phyloP scores from a whole-genome alignment of 2,888 invertebrate genomes.

The Cryptus viduatorius region DNA sequence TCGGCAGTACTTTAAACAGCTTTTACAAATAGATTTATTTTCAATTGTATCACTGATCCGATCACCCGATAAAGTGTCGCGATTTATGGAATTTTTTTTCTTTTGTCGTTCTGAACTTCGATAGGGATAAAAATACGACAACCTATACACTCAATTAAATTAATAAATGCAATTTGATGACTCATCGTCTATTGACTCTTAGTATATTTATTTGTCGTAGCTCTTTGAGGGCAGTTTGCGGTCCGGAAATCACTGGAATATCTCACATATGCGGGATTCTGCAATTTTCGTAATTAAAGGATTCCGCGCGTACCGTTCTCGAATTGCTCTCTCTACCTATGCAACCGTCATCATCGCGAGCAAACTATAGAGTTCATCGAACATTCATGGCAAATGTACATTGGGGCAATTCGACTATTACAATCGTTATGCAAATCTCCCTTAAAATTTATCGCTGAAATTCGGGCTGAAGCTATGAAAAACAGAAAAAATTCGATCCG shows the following conservation, averaged over 20 bases:
- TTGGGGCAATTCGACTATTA: not conserved
- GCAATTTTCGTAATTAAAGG: slow-evolving; percentile 70
- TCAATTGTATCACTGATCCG: not conserved
- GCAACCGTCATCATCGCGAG: not conserved
- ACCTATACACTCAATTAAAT: slow-evolving; percentile 13
- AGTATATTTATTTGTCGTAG: slow-evolving; percentile 17
- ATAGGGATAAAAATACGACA: slow-evolving; percentile 19
- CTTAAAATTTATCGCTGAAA: no score
- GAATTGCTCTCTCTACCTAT: slow-evolving; percentile 16
- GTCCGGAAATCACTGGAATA: slow-evolving; percentile 32
- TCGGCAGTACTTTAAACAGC: no score
- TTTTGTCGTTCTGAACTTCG: not conserved
- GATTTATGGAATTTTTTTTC: not conserved
- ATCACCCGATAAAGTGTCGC: not conserved
- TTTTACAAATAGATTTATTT: no score
- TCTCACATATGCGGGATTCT: slow-evolving; percentile 33
- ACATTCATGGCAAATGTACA: slow-evolving; percentile 27
- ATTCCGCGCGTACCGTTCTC: slow-evolving; percentile 66
- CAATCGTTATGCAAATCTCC: not conserved
- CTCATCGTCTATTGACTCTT: not conserved
- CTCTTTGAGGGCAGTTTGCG: slow-evolving; percentile 16
- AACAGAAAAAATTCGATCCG: no score
- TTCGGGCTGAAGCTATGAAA: no score
- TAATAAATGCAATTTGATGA: not conserved
- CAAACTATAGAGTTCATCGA: slow-evolving; percentile 49